A percentile compares a stretch with the other conserved stretches of the same genome.
Evolutionary conservation across 1,140 invertebrate genomes (phyloP).

Genomic region (Ptiloglossa arizonensis): DNA sequence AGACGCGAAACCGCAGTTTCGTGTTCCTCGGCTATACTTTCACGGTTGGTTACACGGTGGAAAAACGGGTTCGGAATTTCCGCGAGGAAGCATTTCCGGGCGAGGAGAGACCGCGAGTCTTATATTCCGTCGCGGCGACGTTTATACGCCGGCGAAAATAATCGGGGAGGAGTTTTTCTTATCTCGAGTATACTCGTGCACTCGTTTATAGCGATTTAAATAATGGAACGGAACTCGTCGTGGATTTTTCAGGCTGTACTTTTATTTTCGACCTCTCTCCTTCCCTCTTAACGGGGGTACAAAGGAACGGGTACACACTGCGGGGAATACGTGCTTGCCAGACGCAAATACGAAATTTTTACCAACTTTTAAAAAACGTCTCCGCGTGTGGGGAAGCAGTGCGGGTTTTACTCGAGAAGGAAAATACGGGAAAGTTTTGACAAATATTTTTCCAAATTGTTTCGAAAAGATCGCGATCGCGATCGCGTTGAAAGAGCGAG

Average conservation of each 20-base stretch:
- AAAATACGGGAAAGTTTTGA: neutral
- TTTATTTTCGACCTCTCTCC: neutral
- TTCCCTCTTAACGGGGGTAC: neutral
- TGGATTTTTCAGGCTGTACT: neutral
- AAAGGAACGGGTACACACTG: neutral
- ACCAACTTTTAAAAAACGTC: neutral
- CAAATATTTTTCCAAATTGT: neutral
- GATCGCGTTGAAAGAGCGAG: too few relatives aligned
- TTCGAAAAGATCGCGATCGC: too few relatives aligned
- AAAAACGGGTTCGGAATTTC: neutral
- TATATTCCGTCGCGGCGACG: neutral
- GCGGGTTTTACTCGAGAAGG: neutral
- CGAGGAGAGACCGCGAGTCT: neutral
- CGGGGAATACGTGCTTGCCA: neutral
- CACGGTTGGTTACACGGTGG: neutral
- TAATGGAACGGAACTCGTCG: neutral
- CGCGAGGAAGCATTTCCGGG: neutral
- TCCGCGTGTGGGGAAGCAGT: too few relatives aligned
- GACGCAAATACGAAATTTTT: neutral
- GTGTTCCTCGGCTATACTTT: neutral
- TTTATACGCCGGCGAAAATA: constrained; percentile 6
- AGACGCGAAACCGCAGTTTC: neutral
- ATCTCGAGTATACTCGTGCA: neutral
- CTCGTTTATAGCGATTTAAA: constrained; percentile 23
- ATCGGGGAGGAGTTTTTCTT: neutral